Conservation (phyloP, 1,140 invertebrate genomes). For the Lamellibrachia luymesi region DNA sequence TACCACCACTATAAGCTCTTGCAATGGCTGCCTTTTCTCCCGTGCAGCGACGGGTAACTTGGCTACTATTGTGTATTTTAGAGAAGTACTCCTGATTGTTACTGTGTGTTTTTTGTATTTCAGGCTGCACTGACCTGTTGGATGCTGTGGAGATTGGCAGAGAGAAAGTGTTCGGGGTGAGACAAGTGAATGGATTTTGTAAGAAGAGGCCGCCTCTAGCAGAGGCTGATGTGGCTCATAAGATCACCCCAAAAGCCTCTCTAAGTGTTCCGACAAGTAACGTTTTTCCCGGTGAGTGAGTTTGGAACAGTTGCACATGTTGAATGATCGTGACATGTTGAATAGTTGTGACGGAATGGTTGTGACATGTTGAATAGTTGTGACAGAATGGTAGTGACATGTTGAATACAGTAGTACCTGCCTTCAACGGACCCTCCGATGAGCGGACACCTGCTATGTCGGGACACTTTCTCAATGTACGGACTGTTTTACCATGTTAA, state of each 20-base stretch:
- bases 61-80: too few species aligned
- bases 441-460: too few species aligned
- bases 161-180: background rate
- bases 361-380: background rate
- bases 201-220: background rate
- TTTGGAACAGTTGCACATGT: background rate
- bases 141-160: background rate
- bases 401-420: too few species aligned
- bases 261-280: background rate
- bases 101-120: background rate
- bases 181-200: constrained; percentile 9
- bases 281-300: constrained; percentile 3
- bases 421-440: too few species aligned
- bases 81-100: too few species aligned
- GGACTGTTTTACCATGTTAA: too few species aligned
- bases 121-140: background rate
- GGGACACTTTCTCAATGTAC: too few species aligned
- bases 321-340: background rate
- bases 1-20: too few species aligned
- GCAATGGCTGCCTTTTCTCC: too few species aligned
- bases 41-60: too few species aligned
- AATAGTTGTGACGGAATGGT: background rate
- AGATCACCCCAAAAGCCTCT: background rate
- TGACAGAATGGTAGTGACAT: background rate
- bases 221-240: background rate